Percentiles rank a stretch among this genome's conserved stretches.
Conservation (phyloP, 1,140 invertebrate species). For the Halesus radiatus region DNA sequence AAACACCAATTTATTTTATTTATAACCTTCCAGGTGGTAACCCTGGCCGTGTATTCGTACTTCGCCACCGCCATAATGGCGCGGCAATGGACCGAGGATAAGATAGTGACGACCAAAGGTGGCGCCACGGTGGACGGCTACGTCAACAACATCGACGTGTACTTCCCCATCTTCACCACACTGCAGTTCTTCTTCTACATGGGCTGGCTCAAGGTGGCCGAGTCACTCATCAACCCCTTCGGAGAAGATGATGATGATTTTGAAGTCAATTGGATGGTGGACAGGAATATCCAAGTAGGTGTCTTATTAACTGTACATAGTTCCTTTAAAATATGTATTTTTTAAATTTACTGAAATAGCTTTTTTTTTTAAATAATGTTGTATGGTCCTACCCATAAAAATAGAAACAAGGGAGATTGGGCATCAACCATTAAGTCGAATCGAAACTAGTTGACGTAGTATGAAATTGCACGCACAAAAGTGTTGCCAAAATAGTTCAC, state of each 20-base stretch:
- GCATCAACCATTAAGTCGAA: too few species aligned
- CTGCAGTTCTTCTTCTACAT: conserved; percentile 90
- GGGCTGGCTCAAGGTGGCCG: conserved; percentile 93
- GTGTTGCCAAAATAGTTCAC: too few species aligned
- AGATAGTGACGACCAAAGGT: conserved; percentile 58
- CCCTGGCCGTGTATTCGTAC: conserved; percentile 92
- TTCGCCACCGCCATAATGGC: conserved; percentile 87
- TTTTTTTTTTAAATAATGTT: too few species aligned
- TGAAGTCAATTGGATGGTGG: conserved; percentile 89
- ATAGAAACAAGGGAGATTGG: too few species aligned
- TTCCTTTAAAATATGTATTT: too few species aligned
- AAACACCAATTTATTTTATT: too few species aligned
- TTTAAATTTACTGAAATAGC: too few species aligned
- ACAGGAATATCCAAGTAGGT: conserved; percentile 84
- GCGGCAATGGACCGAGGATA: conserved; percentile 82
- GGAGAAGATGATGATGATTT: conserved; percentile 91
- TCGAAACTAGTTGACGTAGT: too few species aligned
- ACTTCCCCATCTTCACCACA: conserved; percentile 90
- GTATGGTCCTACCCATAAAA: too few species aligned
- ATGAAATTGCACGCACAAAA: too few species aligned
- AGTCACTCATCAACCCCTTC: conserved; percentile 89
- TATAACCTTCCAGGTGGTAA: conserved; percentile 81
- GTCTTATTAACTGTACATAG: background rate
- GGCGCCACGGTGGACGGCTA: conserved; percentile 61
- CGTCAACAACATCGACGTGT: conserved; percentile 77